These are phyloP conservation scores for Dermatemys mawii DNA, from an alignment of 2,113 vertebrate species.

Conservation along the genomic window DNA sequence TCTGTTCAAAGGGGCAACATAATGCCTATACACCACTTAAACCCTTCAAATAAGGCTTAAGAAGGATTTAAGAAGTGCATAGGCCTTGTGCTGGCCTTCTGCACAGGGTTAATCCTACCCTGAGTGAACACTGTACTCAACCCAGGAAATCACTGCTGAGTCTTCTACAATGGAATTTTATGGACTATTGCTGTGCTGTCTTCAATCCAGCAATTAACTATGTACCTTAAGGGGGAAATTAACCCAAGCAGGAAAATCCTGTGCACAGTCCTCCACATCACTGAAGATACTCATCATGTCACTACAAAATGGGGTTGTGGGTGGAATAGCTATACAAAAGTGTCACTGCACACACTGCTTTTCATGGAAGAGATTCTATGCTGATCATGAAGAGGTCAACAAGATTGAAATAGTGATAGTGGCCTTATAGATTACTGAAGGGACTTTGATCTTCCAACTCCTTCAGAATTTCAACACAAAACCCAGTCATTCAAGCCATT, in stretches of 20 bases:
- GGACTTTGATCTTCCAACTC: too few relatives aligned
- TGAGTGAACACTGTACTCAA: too few relatives aligned
- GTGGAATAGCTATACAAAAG: not conserved
- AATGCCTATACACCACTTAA: accelerated
- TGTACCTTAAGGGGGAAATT: too few relatives aligned
- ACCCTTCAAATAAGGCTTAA: not conserved
- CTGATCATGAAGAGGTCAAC: not conserved
- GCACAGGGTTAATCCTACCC: too few relatives aligned
- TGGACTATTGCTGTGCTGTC: not conserved
- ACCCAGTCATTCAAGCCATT: too few relatives aligned
- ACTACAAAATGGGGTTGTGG: not conserved
- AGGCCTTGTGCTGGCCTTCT: not conserved
- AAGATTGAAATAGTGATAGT: too few relatives aligned
- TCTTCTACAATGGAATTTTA: not conserved
- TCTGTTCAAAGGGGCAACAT: not conserved
- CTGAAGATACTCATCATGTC: not conserved
- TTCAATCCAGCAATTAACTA: not conserved
- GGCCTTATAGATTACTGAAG: too few relatives aligned
- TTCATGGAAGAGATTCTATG: not conserved
- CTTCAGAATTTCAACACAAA: too few relatives aligned
- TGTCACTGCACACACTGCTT: not conserved
- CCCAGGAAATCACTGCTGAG: not conserved
- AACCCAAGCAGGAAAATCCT: not conserved
- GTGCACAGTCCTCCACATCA: not conserved
- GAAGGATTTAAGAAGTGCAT: not conserved